Conservation (phyloP, 2,113 vertebrate species). For the Andinoacara biseriatus region DNA sequence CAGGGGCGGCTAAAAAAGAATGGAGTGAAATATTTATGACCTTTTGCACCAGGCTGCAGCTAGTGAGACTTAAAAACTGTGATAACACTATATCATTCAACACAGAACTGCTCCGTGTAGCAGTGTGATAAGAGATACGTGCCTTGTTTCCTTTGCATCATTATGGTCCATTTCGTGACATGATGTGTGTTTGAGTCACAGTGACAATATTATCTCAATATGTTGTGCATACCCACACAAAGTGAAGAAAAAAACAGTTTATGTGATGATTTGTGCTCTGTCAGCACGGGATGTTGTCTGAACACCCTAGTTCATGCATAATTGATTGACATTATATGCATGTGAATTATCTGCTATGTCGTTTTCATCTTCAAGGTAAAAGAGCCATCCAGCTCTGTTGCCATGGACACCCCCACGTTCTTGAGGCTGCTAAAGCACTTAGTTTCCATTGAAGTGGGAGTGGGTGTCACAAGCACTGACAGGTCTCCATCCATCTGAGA, state of each 20-base stretch:
- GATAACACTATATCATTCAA: not conserved
- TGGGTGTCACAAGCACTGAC: constrained; percentile 33
- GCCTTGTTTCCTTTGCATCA: not conserved
- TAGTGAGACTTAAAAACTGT: not conserved
- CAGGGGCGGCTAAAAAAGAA: not conserved
- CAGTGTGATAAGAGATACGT: not conserved
- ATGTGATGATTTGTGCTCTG: not conserved
- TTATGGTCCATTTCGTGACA: not conserved
- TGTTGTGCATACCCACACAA: not conserved
- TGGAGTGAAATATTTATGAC: constrained; percentile 14
- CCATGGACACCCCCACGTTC: constrained; percentile 49
- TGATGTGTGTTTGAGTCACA: not conserved
- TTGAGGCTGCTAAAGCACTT: constrained; percentile 5
- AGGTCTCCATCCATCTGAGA: constrained; percentile 51
- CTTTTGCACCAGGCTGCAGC: not conserved
- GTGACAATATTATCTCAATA: not conserved
- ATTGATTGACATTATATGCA: constrained; percentile 29
- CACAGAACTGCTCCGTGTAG: not conserved
- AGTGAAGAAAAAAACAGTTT: not conserved
- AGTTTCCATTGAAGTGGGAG: constrained; percentile 28
- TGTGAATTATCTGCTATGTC: constrained; percentile 11
- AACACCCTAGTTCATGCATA: constrained; percentile 19
- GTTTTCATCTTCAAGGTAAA: constrained; percentile 41
- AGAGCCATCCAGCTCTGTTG: constrained; percentile 18
- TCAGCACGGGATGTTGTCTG: not conserved